Evolutionary conservation across 2,113 vertebrate species (phyloP).

Genomic region (Aphyosemion australe): DNA sequence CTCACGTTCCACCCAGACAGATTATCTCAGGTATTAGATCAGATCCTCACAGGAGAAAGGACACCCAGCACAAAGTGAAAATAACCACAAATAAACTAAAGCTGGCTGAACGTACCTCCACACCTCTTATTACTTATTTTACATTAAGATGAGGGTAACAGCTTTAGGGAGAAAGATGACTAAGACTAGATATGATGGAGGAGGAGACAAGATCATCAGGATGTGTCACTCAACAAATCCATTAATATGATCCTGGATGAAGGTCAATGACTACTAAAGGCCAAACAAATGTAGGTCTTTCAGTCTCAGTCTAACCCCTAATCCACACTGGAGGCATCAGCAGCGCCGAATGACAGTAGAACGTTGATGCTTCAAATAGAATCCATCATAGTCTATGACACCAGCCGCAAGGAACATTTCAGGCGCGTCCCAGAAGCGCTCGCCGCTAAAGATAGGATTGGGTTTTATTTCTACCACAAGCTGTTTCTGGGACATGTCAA

Average conservation of each 20-base stretch:
- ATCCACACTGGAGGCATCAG: no score
- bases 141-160: not conserved
- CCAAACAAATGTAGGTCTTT: no score
- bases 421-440: no score
- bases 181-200: not conserved
- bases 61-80: not conserved
- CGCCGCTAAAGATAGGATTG: no score
- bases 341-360: no score
- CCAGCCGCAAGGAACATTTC: no score
- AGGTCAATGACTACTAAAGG: not conserved
- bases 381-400: no score
- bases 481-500: no score
- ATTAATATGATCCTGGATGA: not conserved
- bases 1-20: slow-evolving; percentile 60
- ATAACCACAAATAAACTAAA: not conserved
- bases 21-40: slow-evolving; percentile 53
- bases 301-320: no score
- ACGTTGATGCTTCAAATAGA: no score
- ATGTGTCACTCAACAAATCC: not conserved
- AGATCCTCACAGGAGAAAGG: slow-evolving; percentile 10
- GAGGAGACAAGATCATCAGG: not conserved
- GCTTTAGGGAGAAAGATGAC: not conserved
- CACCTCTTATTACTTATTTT: not conserved
- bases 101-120: not conserved
- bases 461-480: no score